These are phyloP conservation scores for Meiosimyza decipiens DNA, from an alignment of 2,888 invertebrate genomes.

Conservation along the genomic window DNA sequence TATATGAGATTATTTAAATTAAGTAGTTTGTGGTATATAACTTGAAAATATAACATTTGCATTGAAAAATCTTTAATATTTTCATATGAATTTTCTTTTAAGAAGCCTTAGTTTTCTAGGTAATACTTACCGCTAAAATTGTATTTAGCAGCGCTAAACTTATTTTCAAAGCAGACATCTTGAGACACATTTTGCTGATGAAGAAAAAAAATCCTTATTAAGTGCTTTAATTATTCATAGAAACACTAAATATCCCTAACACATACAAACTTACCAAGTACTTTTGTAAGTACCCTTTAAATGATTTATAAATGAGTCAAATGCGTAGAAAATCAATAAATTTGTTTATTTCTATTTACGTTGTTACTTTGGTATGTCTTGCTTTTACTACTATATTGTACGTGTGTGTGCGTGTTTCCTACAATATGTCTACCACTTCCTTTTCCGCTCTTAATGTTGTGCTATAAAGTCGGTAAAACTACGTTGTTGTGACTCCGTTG, in stretches of 20 bases:
- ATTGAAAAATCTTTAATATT: neutral
- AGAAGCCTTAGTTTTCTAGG: no score
- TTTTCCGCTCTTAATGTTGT: neutral
- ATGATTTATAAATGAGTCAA: slow-evolving; percentile 1
- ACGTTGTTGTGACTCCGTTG: neutral
- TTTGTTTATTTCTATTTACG: slow-evolving; percentile 25
- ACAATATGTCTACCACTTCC: neutral
- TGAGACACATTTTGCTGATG: slow-evolving; percentile 52
- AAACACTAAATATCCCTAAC: no score
- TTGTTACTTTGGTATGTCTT: slow-evolving; percentile 7
- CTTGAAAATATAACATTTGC: no score
- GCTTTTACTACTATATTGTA: neutral
- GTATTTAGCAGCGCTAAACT: slow-evolving; percentile 56
- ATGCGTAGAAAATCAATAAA: slow-evolving; percentile 27
- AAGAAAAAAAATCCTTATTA: no score
- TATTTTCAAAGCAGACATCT: slow-evolving; percentile 55
- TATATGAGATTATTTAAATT: no score
- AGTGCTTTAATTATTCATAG: no score
- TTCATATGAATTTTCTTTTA: neutral
- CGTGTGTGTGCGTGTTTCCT: neutral
- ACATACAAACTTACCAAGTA: no score
- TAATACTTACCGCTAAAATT: slow-evolving; percentile 52
- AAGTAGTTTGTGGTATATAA: no score
- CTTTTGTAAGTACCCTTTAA: no score
- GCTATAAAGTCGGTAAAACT: neutral